Base-by-base conservation (phyloP, 1,140 invertebrate species). In the Mycetomoellerius zeteki region DNA sequence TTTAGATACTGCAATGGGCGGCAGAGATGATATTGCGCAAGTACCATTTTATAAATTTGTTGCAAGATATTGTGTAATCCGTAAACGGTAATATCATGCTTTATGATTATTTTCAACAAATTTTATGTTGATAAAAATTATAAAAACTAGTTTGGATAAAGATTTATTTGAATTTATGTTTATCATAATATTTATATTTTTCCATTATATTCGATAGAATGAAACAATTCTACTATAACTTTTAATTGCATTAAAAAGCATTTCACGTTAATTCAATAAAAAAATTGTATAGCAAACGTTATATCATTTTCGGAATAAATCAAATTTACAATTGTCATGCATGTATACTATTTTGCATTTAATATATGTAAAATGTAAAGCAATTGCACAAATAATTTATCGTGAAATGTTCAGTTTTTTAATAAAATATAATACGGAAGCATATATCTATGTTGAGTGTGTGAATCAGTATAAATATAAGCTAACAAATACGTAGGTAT, bases 211-310 rank as follows among this genome's bases (percentile, higher is more conserved):
- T 8, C 14, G 6, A 3, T 69, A 69, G 10, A n/a, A n/a, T 10
- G 0, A 50, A 71, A 37, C 5, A 27, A 33, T 33, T n/a, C 16
- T 64, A 7, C 0, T 47, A 47, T 69, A 69, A 65, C 1, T 2
- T 33, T 65, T 65, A n/a, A 71, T 24, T 71, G 67, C 7, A 71
- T 43, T 7, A 64, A 64, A 62, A 64, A 30, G 37, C 4, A 37
- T 52, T 47, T 72, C 16, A 7, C 14, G 3, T 50, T 71, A 47
- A 50, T 47, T 71, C 16, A 47, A 47, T 24, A 71, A 71, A 47
- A 47, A 43, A 43, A 37, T 24, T 50, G 0, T 30, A 14, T 47
- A 69, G 43, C n/a, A 65, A 67, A 4, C 8, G 8, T 47, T 47
- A 71, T 69, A 24, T 5, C 1, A 47, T 24, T 43, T 43, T 47